phyloP scores from a whole-genome alignment of 2,888 invertebrate genomes.

The Coenonympha arcania region DNA sequence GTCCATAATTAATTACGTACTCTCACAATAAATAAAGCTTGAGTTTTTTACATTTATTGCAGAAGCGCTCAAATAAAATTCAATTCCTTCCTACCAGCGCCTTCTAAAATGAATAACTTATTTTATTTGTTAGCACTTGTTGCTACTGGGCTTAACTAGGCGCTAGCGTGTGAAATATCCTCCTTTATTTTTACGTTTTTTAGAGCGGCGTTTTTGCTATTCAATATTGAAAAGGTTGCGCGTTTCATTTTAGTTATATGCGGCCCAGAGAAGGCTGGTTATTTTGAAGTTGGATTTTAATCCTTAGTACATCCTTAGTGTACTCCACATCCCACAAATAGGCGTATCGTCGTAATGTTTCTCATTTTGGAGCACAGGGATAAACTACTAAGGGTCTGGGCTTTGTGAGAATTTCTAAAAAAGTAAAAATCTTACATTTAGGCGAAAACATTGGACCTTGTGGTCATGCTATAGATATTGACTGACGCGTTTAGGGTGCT shows the following conservation, averaged over 20 bases:
- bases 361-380: too few species aligned
- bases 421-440: too few species aligned
- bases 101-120: conserved; percentile 28
- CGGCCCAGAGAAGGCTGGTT: too few species aligned
- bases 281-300: too few species aligned
- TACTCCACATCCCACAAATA: too few species aligned
- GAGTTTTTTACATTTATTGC: conserved; percentile 1
- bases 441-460: too few species aligned
- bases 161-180: conserved; percentile 24
- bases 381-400: too few species aligned
- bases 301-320: too few species aligned
- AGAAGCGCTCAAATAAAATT: conserved; percentile 15
- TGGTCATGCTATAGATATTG: too few species aligned
- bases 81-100: conserved; percentile 16
- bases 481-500: too few species aligned
- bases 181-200: neutral
- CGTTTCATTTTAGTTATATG: neutral
- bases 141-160: conserved; percentile 26
- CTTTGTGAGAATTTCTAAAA: too few species aligned
- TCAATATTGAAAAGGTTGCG: neutral
- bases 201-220: neutral
- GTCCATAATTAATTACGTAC: neutral
- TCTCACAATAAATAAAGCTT: neutral
- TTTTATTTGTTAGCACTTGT: conserved; percentile 22
- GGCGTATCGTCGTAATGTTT: too few species aligned